Conservation (phyloP, 2,113 vertebrate genomes). For the Quiscalus mexicanus region DNA sequence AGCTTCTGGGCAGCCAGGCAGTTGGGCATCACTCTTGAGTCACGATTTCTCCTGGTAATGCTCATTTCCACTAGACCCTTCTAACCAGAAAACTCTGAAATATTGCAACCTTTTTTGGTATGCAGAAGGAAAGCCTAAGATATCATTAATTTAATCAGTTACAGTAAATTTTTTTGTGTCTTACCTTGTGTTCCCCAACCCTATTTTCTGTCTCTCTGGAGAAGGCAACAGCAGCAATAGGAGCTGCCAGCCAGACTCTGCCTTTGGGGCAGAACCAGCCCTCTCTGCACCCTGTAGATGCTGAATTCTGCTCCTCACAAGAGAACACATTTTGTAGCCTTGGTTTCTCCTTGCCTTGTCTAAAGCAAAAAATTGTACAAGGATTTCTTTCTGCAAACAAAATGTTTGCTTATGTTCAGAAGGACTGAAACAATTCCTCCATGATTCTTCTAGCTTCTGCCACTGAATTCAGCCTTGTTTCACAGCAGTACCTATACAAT, state of each 20-base stretch:
- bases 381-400: neutral
- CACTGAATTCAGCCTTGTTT: constrained; percentile 13
- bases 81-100: neutral
- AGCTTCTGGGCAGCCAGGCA: neutral
- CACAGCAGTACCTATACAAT: neutral
- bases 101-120: neutral
- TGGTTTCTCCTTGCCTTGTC: neutral
- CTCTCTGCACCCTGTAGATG: accelerated
- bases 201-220: neutral
- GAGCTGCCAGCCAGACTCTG: neutral
- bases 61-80: neutral
- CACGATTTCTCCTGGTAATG: neutral
- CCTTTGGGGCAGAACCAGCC: accelerated
- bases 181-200: neutral
- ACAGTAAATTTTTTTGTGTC: neutral
- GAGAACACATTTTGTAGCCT: neutral
- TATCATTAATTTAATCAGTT: neutral
- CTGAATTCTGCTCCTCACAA: neutral
- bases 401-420: neutral
- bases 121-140: neutral
- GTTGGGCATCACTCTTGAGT: neutral
- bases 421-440: neutral
- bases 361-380: neutral
- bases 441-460: neutral
- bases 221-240: neutral